These are phyloP conservation scores for Latheticus oryzae DNA, from an alignment of 2,888 invertebrate species.

Conservation along the genomic window DNA sequence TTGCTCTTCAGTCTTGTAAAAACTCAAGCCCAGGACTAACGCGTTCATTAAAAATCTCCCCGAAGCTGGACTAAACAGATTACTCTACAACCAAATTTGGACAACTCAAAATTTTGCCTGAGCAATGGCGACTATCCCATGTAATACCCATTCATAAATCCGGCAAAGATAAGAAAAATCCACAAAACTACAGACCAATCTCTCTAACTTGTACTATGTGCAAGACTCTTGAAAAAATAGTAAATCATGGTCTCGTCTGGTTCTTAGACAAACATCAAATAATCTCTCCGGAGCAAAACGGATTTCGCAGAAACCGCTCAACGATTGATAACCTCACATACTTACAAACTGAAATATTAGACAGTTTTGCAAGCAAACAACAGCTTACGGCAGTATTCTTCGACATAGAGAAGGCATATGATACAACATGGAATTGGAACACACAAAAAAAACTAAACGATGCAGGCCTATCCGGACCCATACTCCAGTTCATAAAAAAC, in stretches of 20 bases:
- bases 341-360: conserved; percentile 4
- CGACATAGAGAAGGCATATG: neutral
- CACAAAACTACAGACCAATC: conserved; percentile 25
- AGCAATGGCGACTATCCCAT: too few relatives aligned
- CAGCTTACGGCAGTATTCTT: neutral
- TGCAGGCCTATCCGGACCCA: neutral
- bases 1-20: too few relatives aligned
- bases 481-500: neutral
- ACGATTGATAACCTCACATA: neutral
- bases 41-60: conserved; percentile 35
- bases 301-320: neutral
- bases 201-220: conserved; percentile 8
- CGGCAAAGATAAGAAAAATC: conserved; percentile 26
- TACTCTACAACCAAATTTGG: conserved; percentile 14
- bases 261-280: neutral
- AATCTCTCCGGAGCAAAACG: neutral
- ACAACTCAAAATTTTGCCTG: conserved; percentile 20
- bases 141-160: conserved; percentile 35
- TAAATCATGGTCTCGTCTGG: neutral
- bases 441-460: neutral
- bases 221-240: conserved; percentile 6
- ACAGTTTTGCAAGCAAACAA: neutral
- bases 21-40: too few relatives aligned
- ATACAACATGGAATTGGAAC: neutral
- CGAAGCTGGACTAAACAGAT: conserved; percentile 2